Conservation (phyloP, 2,888 invertebrate genomes). For the Odontothrips loti region DNA sequence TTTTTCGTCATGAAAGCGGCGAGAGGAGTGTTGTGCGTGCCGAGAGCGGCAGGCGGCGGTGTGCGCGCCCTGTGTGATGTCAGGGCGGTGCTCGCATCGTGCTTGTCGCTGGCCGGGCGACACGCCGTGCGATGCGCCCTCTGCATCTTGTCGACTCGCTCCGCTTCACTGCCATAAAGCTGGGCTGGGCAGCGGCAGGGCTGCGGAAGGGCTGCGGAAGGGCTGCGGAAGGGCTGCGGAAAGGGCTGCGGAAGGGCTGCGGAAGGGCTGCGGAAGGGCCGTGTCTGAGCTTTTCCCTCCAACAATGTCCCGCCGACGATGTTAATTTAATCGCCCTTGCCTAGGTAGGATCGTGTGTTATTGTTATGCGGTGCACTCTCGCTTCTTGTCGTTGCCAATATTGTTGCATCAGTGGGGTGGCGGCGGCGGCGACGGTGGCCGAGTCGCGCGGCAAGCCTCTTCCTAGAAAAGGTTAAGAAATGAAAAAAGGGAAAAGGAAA, state of each 20-base stretch:
- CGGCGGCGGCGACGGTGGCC: not conserved
- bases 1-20: too few relatives aligned
- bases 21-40: too few relatives aligned
- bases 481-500: not conserved
- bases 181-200: not conserved
- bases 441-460: not conserved
- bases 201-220: too few relatives aligned
- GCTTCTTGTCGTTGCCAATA: not conserved
- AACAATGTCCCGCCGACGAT: conserved; percentile 1
- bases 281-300: not conserved
- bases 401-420: not conserved
- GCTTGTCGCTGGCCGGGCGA: too few relatives aligned
- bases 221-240: not conserved
- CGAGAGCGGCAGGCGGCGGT: too few relatives aligned
- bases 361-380: conserved; percentile 15
- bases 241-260: not conserved
- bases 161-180: not conserved
- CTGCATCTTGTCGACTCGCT: not conserved
- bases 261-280: not conserved
- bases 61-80: conserved; percentile 2
- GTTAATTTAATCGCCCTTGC: conserved; percentile 10
- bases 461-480: conserved; percentile 14
- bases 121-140: not conserved
- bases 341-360: conserved; percentile 14
- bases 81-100: not conserved